Conservation (phyloP, 2,888 invertebrate species). For the Parelbella ahira region DNA sequence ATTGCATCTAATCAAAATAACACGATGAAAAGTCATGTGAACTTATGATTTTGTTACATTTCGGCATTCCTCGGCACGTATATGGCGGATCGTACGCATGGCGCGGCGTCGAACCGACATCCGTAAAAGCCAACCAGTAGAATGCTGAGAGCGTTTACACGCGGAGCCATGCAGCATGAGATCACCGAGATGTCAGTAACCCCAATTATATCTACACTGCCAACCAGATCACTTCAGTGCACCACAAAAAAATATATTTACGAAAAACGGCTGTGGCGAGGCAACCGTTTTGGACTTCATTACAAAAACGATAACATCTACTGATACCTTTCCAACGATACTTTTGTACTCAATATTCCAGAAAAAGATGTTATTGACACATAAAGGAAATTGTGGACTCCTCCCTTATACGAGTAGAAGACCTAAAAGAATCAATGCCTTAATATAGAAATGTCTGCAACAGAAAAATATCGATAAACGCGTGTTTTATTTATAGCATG, state of each 20-base stretch:
- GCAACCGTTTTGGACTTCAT: not conserved
- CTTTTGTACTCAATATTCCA: conserved; percentile 15
- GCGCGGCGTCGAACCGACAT: conserved; percentile 37
- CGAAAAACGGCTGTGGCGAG: conserved; percentile 10
- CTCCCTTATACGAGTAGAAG: conserved; percentile 10
- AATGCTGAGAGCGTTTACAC: conserved; percentile 43
- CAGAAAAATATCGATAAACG: conserved; percentile 3
- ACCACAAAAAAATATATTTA: not conserved
- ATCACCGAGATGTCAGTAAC: conserved; percentile 30
- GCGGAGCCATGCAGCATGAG: conserved; percentile 30
- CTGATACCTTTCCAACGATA: conserved; percentile 5
- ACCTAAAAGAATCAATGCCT: conserved; percentile 18
- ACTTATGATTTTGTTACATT: conserved; percentile 27
- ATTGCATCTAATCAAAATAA: conserved; percentile 7
- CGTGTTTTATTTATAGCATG: not conserved
- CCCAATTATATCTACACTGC: conserved; percentile 25
- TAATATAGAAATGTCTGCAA: conserved; percentile 20
- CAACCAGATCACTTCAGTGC: too few relatives aligned
- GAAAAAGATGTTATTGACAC: conserved; percentile 22
- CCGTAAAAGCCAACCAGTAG: conserved; percentile 61
- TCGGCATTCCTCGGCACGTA: conserved; percentile 26
- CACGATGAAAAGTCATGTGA: conserved; percentile 6
- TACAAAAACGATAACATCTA: conserved; percentile 12
- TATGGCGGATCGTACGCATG: conserved; percentile 26
- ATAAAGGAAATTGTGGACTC: conserved; percentile 4